Percentiles rank a stretch among this genome's conserved stretches.
Conservation (phyloP, 2,797 vertebrate genomes). For the Knipowitschia caucasica region DNA sequence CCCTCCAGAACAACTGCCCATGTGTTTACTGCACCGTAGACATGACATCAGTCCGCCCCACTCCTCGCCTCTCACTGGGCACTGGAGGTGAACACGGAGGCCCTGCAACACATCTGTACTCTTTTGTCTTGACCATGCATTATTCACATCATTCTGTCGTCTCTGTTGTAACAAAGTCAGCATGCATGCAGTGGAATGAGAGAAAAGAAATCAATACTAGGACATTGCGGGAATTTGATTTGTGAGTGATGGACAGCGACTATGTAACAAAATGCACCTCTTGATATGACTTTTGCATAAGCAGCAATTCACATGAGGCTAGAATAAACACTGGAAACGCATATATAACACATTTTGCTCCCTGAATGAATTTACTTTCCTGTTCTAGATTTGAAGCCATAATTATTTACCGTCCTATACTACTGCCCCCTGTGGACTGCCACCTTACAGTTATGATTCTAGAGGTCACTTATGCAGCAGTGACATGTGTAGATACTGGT, state of each 20-base stretch:
- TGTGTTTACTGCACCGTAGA: conserved; percentile 55
- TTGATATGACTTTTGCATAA: conserved; percentile 14
- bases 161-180: background rate
- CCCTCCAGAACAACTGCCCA: conserved; percentile 41
- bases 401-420: too few species aligned
- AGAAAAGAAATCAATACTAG: background rate
- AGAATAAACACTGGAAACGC: too few species aligned
- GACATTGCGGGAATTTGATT: conserved; percentile 13
- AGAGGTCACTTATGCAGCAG: too few species aligned
- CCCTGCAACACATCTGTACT: conserved; percentile 34
- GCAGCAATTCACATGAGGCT: too few species aligned
- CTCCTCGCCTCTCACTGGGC: conserved; percentile 27
- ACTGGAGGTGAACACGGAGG: conserved; percentile 35
- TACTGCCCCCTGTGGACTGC: too few species aligned
- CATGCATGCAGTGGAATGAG: conserved; percentile 3
- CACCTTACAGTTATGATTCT: too few species aligned
- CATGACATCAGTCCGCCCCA: conserved; percentile 46
- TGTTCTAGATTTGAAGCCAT: too few species aligned
- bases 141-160: conserved; percentile 3
- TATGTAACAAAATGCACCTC: conserved; percentile 1
- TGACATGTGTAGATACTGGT: too few species aligned
- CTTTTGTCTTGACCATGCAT: background rate
- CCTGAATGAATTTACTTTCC: too few species aligned
- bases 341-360: too few species aligned
- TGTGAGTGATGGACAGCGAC: conserved; percentile 24